Evolutionary conservation across 2,113 vertebrate genomes (phyloP), one percentile per base, ranked within the genome.

Genomic region (human): DNA sequence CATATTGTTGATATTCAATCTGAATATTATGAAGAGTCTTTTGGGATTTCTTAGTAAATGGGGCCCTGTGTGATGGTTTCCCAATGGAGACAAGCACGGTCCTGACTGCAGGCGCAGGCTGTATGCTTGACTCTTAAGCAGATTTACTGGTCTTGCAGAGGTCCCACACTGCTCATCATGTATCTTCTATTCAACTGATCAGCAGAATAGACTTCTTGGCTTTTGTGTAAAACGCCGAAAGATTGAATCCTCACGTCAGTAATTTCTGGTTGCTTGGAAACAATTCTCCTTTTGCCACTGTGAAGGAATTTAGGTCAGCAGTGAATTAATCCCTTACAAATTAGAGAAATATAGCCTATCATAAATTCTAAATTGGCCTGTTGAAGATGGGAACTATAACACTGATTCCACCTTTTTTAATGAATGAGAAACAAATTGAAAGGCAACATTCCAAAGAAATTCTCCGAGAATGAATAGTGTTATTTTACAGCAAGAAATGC

Each of bases 281-380:
- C 97, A 90, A 0, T 96, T 98, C 96, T 97, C 76, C 45, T 70
- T 98, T 98, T 98, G 83, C 66, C 45, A 80, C 93, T 94, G 30
- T 97, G 93, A 97, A 97, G 57, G 70, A 98, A 99, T 98, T 98
- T 98, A 98, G 97, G 98, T 98, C 98, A 98, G 89, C 94, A 97
- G 80, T 97, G 93, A 98, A 98, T 98, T 97, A 98, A 98, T 98
- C 81, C 89, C 92, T 97, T 97, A n/a, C 4, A 98, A 98, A 98
- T 98, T 97, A 98, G 81, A 97, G 78, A 92, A 97, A 75, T 90
- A 92, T 22, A 97, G 85, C 93, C 97, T 97, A 97, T 98, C 89
- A 96, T 38, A 38, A 50, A 48, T 97, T 97, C 80, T 97, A 97
- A 98, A 97, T 94, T 95, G 68, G 16, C 87, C 94, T 79, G 66